phyloP scores from a whole-genome alignment of 2,113 vertebrate genomes.

The Platysternon megacephalum region DNA sequence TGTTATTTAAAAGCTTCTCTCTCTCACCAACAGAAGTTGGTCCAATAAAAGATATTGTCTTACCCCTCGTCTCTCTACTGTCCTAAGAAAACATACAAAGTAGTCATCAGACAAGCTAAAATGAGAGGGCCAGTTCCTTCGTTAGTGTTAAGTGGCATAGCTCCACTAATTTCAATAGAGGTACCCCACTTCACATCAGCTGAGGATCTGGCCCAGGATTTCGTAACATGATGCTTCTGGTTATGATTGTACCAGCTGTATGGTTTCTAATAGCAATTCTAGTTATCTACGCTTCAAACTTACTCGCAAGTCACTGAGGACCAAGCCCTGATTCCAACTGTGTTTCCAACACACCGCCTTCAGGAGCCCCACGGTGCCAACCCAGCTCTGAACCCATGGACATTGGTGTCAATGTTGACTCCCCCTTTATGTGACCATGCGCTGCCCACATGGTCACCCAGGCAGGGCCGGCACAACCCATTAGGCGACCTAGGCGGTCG shows the following conservation, averaged over 20 bases:
- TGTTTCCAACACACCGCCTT: no score
- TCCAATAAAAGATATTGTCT: no score
- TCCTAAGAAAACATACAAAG: neutral
- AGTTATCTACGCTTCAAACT: neutral
- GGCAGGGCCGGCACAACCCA: no score
- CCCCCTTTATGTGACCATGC: neutral
- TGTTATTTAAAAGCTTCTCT: no score
- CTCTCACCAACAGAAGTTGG: no score
- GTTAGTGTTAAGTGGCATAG: neutral
- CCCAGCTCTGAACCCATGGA: neutral
- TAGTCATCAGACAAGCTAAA: neutral
- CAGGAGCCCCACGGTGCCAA: neutral
- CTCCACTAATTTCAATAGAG: neutral
- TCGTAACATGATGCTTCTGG: neutral
- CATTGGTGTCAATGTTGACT: neutral
- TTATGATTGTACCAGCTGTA: neutral
- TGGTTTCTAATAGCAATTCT: neutral
- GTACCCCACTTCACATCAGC: neutral
- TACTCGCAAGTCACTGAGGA: no score
- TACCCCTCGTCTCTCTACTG: neutral
- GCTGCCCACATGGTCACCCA: neutral
- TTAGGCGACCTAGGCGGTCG: no score
- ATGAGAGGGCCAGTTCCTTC: accelerated
- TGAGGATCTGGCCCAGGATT: neutral
- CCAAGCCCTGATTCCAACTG: no score